These are phyloP conservation scores for Philhelius pedissequus DNA, from an alignment of 2,888 invertebrate species.

Conservation along the genomic window DNA sequence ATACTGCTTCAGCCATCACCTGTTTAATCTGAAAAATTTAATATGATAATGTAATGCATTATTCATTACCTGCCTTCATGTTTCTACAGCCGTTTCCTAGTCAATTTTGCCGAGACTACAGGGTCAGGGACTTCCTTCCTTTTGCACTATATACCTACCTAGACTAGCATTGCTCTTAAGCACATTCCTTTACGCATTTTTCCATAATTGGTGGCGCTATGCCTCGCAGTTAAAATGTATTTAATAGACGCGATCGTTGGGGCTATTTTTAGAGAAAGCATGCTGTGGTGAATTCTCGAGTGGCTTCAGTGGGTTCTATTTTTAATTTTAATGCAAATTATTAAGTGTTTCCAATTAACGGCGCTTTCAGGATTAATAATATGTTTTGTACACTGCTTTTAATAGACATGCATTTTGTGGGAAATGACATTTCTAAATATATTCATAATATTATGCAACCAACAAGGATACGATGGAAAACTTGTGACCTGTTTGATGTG, in stretches of 20 bases:
- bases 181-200: constrained; percentile 65
- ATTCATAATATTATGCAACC: constrained; percentile 56
- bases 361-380: constrained; percentile 58
- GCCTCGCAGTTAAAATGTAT: constrained; percentile 33
- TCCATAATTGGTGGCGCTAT: constrained; percentile 64
- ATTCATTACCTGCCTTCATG: constrained; percentile 37
- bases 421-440: constrained; percentile 33
- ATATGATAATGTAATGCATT: constrained; percentile 46
- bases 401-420: constrained; percentile 21
- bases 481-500: too few relatives aligned
- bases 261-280: constrained; percentile 59
- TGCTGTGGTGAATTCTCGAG: constrained; percentile 37
- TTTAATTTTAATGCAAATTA: constrained; percentile 67
- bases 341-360: constrained; percentile 66
- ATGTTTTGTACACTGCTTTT: constrained; percentile 12
- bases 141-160: not conserved
- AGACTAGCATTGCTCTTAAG: too few relatives aligned
- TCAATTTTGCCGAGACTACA: constrained; percentile 17
- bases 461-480: constrained; percentile 26
- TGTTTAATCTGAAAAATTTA: constrained; percentile 13
- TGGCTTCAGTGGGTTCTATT: constrained; percentile 54
- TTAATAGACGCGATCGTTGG: constrained; percentile 31
- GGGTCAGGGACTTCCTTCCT: constrained; percentile 42
- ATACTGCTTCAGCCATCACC: constrained; percentile 24
- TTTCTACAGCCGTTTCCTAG: constrained; percentile 43